Evolutionary conservation across 2,888 invertebrate genomes (phyloP).

Genomic region (Galerucella calmariensis): DNA sequence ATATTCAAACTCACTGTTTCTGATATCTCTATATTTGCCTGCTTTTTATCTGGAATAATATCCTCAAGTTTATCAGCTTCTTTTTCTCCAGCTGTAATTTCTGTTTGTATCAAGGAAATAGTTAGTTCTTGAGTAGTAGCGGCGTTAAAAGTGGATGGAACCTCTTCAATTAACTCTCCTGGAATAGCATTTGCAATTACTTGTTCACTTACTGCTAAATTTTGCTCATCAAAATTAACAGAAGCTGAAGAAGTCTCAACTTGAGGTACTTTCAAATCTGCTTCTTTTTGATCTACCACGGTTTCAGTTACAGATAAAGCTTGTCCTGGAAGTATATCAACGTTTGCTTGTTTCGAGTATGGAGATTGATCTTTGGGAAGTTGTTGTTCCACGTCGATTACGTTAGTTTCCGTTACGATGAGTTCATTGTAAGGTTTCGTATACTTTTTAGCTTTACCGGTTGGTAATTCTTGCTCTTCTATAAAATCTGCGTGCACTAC

Average conservation of each 20-base stretch:
- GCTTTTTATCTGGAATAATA: conserved; percentile 68
- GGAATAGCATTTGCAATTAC: conserved; percentile 63
- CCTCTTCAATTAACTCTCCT: conserved; percentile 63
- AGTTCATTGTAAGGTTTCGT: conserved; percentile 67
- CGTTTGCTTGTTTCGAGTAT: conserved; percentile 67
- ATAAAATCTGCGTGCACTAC: conserved; percentile 65
- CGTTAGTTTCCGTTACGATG: conserved; percentile 67
- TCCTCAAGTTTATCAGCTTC: conserved; percentile 65
- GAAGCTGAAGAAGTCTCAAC: conserved; percentile 68
- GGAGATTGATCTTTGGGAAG: conserved; percentile 67
- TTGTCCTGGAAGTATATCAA: conserved; percentile 70
- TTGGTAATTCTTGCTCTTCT: conserved; percentile 61
- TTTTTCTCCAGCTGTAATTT: conserved; percentile 67
- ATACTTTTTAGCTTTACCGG: conserved; percentile 66
- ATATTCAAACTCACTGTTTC: conserved; percentile 72
- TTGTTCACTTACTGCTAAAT: conserved; percentile 68
- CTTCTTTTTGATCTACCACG: conserved; percentile 67
- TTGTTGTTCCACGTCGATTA: conserved; percentile 68
- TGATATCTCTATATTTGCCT: conserved; percentile 66
- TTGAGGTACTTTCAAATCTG: conserved; percentile 62
- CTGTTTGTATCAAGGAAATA: conserved; percentile 64
- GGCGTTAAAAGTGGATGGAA: conserved; percentile 64
- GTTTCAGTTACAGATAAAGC: conserved; percentile 72
- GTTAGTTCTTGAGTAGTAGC: conserved; percentile 64
- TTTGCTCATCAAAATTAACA: conserved; percentile 66